These are phyloP conservation scores for Enhydra lutris DNA, from an alignment of 2,113 vertebrate species.

Conservation along the genomic window DNA sequence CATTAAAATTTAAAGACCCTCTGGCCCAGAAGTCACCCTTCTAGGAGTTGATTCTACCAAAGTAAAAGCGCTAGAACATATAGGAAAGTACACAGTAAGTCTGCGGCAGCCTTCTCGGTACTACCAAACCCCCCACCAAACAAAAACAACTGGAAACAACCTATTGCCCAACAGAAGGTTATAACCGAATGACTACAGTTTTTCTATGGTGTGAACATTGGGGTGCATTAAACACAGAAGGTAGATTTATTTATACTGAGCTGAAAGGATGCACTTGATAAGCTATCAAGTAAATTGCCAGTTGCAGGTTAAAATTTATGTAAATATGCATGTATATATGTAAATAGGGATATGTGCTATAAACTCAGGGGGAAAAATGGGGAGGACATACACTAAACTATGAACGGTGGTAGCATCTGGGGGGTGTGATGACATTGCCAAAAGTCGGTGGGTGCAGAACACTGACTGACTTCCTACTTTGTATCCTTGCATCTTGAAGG, in stretches of 20 bases:
- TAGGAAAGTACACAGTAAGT: background rate
- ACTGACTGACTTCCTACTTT: background rate
- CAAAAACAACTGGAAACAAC: background rate
- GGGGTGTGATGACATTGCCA: background rate
- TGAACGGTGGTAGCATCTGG: background rate
- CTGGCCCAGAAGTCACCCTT: background rate
- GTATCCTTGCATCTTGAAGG: background rate
- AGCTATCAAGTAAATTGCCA: background rate
- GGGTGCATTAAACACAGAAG: background rate
- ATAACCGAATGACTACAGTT: background rate
- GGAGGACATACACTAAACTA: background rate
- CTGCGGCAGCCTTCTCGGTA: background rate
- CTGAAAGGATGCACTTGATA: background rate
- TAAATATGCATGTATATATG: too few species aligned
- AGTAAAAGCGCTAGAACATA: background rate
- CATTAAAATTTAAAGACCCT: background rate
- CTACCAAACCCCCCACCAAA: background rate
- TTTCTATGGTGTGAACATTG: background rate
- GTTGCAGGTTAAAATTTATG: background rate
- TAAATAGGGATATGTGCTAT: background rate
- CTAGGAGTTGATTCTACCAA: background rate
- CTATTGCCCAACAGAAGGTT: background rate
- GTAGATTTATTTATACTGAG: background rate
- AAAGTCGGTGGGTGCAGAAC: background rate
- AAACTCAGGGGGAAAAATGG: background rate